phyloP scores from a whole-genome alignment of 30 jellyfish, hydroid and myxozoan species.

The Catostylus mosaicus region DNA sequence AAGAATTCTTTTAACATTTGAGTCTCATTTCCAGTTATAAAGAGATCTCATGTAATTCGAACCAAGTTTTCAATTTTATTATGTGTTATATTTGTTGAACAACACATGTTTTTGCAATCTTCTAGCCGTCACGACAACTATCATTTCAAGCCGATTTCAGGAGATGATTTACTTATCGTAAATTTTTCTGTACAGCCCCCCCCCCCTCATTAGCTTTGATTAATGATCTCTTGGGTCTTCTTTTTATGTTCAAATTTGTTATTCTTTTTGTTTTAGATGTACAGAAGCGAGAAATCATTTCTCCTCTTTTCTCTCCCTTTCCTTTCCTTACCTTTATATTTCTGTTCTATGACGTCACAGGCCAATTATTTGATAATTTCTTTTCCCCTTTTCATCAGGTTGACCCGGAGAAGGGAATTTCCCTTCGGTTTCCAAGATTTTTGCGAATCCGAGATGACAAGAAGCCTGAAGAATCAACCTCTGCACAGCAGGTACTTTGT shows the following conservation, averaged over 20 bases:
- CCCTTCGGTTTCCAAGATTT: slow-evolving; percentile 98
- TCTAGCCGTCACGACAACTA: no score
- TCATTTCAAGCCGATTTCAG: no score
- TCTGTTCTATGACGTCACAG: background rate
- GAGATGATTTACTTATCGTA: no score
- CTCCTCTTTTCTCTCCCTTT: background rate
- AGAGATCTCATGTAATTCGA: no score
- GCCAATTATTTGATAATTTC: background rate
- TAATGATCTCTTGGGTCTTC: background rate
- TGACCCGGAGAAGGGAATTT: slow-evolving; percentile 95
- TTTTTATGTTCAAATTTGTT: background rate
- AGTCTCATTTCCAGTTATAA: no score
- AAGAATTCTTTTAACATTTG: no score
- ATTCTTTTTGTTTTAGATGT: background rate
- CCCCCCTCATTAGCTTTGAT: background rate
- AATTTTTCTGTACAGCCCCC: no score
- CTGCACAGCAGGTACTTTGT: slow-evolving; percentile 91
- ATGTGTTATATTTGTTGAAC: no score
- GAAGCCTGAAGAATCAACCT: slow-evolving; percentile 93
- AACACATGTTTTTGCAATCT: no score
- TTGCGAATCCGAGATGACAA: slow-evolving; percentile 93
- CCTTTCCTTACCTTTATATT: background rate
- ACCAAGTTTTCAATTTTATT: no score
- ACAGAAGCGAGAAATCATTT: background rate
- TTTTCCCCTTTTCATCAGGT: slow-evolving; percentile 44